Base-by-base conservation (phyloP, 2,113 vertebrate genomes). In the Oreotrochilus melanogaster region DNA sequence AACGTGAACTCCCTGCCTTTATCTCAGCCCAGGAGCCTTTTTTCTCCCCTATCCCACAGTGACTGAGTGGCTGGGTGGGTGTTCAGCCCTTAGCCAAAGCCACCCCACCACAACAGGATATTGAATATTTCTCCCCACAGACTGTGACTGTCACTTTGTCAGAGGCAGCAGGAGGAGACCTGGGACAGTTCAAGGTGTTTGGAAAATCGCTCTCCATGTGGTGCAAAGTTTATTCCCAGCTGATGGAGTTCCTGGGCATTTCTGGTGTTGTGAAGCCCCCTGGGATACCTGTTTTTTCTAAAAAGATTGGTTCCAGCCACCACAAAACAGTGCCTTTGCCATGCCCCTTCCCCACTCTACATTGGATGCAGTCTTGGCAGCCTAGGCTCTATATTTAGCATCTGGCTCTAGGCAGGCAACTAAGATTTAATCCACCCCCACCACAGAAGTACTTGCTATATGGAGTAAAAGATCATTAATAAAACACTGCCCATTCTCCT, bases 1-100 rank as follows among this genome's bases (percentile, higher is more conserved):
- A 8, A 54, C 0, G 1, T 4, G 30, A 31, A 7, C 7, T 47
- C 28, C n/a, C 21, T 58, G 50, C 9, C 30, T 57, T 69, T 16
- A 18, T 27, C 35, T 69, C 23, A 39, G 8, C 5, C 17, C 54
- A 57, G 0, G 1, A 80, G 25, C 8, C 18, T 6, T 31, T 53
- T 51, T 28, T 31, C 17, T 23, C 12, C 3, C 13, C 22, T 15
- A 10, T 7, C 3, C 23, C 37, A 12, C 27, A 75, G 19, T 0
- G 3, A 62, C 30, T 1, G 1, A 86, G 53, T 2, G 3, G 15
- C 18, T n/a, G 19, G 4, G 14, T 37, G 37, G 25, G 43, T 2
- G 0, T 58, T n/a, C 27, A 8, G 6, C 8, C 10, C 25, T 78
- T 33, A 65, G n/a, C 23, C 17, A 42, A 39, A 9, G 11, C 11